Conservation (phyloP, 2,113 vertebrate species). For the Coptodon rendalli region DNA sequence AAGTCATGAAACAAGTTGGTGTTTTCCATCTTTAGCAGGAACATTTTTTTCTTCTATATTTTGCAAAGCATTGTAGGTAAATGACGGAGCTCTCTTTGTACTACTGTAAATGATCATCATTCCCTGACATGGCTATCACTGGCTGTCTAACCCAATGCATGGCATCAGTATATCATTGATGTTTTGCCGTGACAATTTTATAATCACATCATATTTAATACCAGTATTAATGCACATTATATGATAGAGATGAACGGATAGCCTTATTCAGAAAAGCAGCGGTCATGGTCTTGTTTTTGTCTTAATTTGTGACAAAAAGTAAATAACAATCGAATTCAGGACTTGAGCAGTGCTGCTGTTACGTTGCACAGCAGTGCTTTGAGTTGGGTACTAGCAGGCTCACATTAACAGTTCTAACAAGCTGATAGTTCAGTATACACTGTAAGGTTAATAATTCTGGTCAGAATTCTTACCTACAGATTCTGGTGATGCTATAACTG, state of each 20-base stretch:
- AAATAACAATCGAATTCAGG: not conserved
- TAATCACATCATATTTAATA: not conserved
- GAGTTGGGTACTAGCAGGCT: not conserved
- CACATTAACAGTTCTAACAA: not conserved
- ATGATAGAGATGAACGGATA: not conserved
- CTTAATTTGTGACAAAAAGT: not conserved
- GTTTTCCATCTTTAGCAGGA: not conserved
- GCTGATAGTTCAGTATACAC: not conserved
- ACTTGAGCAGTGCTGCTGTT: not conserved
- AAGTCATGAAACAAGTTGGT: not conserved
- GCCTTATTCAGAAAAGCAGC: not conserved
- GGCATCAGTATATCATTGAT: not conserved
- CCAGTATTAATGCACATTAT: not conserved
- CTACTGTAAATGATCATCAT: not conserved
- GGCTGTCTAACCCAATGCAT: not conserved
- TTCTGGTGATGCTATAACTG: not conserved
- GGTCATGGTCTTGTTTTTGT: not conserved
- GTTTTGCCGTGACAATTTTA: not conserved
- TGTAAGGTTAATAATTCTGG: not conserved
- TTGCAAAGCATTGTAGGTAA: not conserved
- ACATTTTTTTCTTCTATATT: not conserved
- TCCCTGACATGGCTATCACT: not conserved
- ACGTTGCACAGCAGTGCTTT: not conserved
- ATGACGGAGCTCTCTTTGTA: not conserved
- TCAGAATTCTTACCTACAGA: not conserved